Evolutionary conservation across 2,113 vertebrate genomes (phyloP), one percentile per base, ranked within the genome.

Genomic region (Petroica traversi): DNA sequence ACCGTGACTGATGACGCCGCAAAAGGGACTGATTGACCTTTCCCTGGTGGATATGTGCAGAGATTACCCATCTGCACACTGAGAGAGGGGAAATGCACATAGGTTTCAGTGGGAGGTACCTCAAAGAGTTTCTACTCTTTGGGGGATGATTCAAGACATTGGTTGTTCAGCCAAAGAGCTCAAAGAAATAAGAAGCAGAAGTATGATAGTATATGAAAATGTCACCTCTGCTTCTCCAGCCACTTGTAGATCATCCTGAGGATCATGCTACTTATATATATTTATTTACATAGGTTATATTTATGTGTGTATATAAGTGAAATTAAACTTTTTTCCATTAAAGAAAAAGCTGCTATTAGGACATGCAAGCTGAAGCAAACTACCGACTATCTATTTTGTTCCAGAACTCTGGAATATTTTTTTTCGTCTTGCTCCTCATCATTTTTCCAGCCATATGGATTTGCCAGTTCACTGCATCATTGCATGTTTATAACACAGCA

Each of bases 391-490:
- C 57, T 89, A 25, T 63, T 95, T 89, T 85, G 63, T 77, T 83
- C 48, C 61, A 93, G 88, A 89, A 41, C 25, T 92, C 88, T 28
- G 29, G 85, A 77, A 88, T 88, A 58, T 6, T 26, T 61, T 68
- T 75, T 75, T 78, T 51, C 59, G 51, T 84, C 55, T 76, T 83
- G 45, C 28, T 89, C 33, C 23, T 87, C 7, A 0, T 92, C 40
- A 14, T 88, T 95, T 97, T 96, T 92, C 77, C 78, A 95, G 83
- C 97, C 98, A 96, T 98, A 97, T 95, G 97, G 96, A 93, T 95
- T 96, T 97, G 89, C 97, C 96, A 97, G 96, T 95, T 98, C 96
- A 93, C 95, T 95, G 97, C 97, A 97, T 97, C 97, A 48, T 87
- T 89, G 95, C 95, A 80, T 97, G 97, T 98, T 97, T 97, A 89